Evolutionary conservation across 2,113 vertebrate genomes (phyloP).

Genomic region (human (Homo sapiens)): DNA sequence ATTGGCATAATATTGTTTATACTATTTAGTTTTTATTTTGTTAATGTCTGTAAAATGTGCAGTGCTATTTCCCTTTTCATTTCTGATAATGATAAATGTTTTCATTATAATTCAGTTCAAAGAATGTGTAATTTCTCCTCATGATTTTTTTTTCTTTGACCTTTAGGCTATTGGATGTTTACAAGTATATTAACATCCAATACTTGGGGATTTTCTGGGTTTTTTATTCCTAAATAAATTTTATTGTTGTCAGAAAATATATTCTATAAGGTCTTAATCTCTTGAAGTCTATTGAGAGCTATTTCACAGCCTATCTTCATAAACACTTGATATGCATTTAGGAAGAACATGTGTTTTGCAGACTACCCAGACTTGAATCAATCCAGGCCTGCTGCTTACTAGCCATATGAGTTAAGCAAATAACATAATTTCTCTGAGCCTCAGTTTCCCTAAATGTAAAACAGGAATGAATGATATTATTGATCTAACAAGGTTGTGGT

Average conservation of each 20-base stretch:
- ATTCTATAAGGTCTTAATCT: neutral
- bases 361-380: no score
- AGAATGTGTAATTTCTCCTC: neutral
- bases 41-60: neutral
- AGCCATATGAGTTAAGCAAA: neutral
- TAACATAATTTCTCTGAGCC: neutral
- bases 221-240: neutral
- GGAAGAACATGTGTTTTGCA: neutral
- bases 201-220: neutral
- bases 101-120: neutral
- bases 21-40: neutral
- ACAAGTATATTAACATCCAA: neutral
- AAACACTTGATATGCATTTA: neutral
- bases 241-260: neutral
- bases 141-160: constrained; percentile 6
- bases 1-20: neutral
- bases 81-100: neutral
- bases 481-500: neutral
- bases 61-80: neutral
- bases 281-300: neutral
- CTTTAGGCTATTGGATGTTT: neutral
- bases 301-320: neutral
- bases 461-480: neutral
- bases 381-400: neutral
- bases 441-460: neutral